These are phyloP conservation scores for Glyptemys insculpta DNA, from an alignment of 2,797 vertebrate species.

Conservation along the genomic window DNA sequence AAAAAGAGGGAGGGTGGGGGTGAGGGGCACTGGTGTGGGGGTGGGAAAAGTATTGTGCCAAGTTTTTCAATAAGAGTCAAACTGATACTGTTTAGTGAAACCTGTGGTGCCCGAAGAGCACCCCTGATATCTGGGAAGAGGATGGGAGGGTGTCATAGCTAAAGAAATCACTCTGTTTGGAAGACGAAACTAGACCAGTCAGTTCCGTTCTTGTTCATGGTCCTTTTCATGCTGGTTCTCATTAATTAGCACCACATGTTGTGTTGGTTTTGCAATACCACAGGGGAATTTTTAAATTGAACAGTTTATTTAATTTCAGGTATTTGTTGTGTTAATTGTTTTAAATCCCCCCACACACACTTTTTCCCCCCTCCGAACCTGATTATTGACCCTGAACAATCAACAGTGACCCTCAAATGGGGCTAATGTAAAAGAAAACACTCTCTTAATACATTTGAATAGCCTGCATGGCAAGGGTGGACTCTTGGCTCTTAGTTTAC, in stretches of 20 bases:
- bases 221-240: slow-evolving; percentile 44
- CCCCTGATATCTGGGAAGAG: neutral
- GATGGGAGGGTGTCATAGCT: slow-evolving; percentile 10
- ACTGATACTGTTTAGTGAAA: neutral
- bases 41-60: neutral
- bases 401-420: slow-evolving; percentile 72
- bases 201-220: slow-evolving; percentile 34
- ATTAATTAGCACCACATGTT: slow-evolving; percentile 32
- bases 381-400: slow-evolving; percentile 71
- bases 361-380: slow-evolving; percentile 30
- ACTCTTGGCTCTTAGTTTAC: slow-evolving; percentile 56
- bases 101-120: neutral
- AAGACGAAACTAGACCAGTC: slow-evolving; percentile 69
- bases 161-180: slow-evolving; percentile 33
- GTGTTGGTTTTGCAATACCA: slow-evolving; percentile 32
- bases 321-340: neutral
- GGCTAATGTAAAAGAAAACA: slow-evolving; percentile 71
- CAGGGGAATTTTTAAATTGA: neutral
- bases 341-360: neutral
- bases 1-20: neutral
- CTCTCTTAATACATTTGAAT: slow-evolving; percentile 58
- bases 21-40: accelerated
- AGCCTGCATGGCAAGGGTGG: slow-evolving; percentile 56
- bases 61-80: neutral
- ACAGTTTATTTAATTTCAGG: slow-evolving; percentile 58